Percentiles rank a stretch among this genome's conserved stretches.
phyloP scores from a whole-genome alignment of 2,113 vertebrate species.

The Cephalopholis sonnerati region DNA sequence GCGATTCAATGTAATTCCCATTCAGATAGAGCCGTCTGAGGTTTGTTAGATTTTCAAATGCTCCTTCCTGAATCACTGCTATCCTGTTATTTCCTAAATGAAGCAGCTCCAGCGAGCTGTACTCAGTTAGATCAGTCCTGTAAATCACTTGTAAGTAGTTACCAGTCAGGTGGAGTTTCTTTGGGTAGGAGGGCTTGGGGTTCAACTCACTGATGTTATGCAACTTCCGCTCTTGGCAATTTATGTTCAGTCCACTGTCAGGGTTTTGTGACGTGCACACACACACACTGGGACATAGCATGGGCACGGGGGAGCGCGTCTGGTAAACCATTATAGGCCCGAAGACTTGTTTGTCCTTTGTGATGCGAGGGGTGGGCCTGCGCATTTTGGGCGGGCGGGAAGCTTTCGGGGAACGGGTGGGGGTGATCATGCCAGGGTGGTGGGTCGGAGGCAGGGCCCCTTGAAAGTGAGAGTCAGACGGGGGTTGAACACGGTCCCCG shows the following conservation, averaged over 20 bases:
- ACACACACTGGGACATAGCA: constrained; percentile 92
- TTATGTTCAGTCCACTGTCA: constrained; percentile 95
- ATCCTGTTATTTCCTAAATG: constrained; percentile 98
- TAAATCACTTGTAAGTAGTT: constrained; percentile 96
- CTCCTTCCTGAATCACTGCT: constrained; percentile 94
- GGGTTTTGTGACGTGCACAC: constrained; percentile 95
- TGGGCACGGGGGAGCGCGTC: constrained; percentile 94
- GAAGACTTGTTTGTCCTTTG: constrained; percentile 95
- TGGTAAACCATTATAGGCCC: constrained; percentile 99
- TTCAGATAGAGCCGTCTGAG: constrained; percentile 97
- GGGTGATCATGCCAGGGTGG: constrained; percentile 86
- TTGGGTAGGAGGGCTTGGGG: constrained; percentile 94
- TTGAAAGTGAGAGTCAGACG: constrained; percentile 88
- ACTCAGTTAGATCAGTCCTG: constrained; percentile 90
- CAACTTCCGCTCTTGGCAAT: constrained; percentile 96
- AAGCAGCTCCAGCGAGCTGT: constrained; percentile 93
- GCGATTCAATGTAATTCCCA: constrained; percentile 96
- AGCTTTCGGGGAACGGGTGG: constrained; percentile 92
- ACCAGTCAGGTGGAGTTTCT: constrained; percentile 97
- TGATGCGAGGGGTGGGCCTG: constrained; percentile 93
- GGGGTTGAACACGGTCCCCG: constrained; percentile 87
- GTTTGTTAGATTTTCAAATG: constrained; percentile 95
- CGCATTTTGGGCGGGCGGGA: constrained; percentile 94
- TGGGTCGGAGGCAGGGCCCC: constrained; percentile 86
- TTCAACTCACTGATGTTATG: constrained; percentile 94